Percentiles rank a stretch among this genome's conserved stretches.
These are phyloP conservation scores for Elymnias hypermnestra DNA, from an alignment of 1,140 invertebrate genomes.

Conservation along the genomic window DNA sequence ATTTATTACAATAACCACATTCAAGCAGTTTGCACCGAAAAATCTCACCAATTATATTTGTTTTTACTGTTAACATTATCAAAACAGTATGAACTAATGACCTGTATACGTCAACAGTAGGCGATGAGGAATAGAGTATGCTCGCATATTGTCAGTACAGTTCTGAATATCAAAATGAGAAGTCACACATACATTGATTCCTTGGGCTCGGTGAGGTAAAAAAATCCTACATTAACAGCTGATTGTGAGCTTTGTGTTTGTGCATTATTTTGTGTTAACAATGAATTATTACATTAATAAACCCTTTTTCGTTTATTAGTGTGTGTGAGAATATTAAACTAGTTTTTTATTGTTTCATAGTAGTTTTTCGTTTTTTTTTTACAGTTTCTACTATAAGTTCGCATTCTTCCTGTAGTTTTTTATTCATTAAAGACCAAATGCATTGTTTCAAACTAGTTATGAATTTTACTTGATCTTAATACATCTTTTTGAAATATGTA, in stretches of 20 bases:
- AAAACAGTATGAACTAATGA: slow-evolving; percentile 53
- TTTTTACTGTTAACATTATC: slow-evolving; percentile 9
- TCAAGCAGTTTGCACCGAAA: slow-evolving; percentile 14
- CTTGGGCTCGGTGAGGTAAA: slow-evolving; percentile 68
- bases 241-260: slow-evolving; percentile 7
- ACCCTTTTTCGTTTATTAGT: no score
- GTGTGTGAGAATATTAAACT: no score
- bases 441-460: no score
- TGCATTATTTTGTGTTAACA: background rate
- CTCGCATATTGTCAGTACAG: slow-evolving; percentile 55
- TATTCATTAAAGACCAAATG: no score
- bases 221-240: slow-evolving; percentile 6
- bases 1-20: slow-evolving; percentile 6
- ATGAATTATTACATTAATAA: no score
- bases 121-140: slow-evolving; percentile 66
- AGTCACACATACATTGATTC: slow-evolving; percentile 68
- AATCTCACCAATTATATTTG: slow-evolving; percentile 10
- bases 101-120: slow-evolving; percentile 67
- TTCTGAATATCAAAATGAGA: slow-evolving; percentile 67
- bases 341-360: no score
- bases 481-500: no score
- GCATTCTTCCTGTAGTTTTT: background rate
- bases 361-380: no score
- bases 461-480: no score
- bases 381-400: background rate